Evolutionary conservation across 2,113 vertebrate species (phyloP), one percentile per base, ranked within the genome.

Genomic region (Microcebus ravelobensis): DNA sequence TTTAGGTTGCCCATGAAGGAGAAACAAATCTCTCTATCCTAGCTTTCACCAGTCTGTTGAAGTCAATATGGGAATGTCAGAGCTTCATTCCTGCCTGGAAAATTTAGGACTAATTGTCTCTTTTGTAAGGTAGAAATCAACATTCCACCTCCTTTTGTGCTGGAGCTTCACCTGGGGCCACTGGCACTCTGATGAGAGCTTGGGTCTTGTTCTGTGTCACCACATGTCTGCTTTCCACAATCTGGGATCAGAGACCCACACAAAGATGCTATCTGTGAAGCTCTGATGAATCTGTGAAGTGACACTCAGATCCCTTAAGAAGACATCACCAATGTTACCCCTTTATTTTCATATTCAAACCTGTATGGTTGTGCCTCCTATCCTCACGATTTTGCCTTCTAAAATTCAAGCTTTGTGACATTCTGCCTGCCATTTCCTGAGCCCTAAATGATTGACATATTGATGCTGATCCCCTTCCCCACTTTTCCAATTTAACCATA

Each of bases 81-180:
- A 95, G 95, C 95, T 97, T 98, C 96, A 97, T 97, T 73, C 95
- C 55, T 96, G 96, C 95, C 87, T 96, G 96, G 96, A 97, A 98
- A 96, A 97, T 91, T 92, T 96, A 97, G 94, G 97, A 80, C 98
- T 96, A 98, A 98, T 97, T 98, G 96, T 98, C 97, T 97, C 96
- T 98, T 98, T 97, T 96, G 83, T 89, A 80, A 98, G 93, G 96
- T 96, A 98, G 98, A 97, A 98, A 98, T 98, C 97, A 98, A 95
- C 98, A 96, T 98, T 96, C 97, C 93, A 36, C 89, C 96, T 97
- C 97, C 96, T 96, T 96, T 95, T 96, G 97, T 98, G 96, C 96
- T 95, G 96, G 90, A 95, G 90, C 95, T 98, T 98, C 96, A 96
- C 96, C 97, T 96, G 97, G 95, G 97, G 94, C 96, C 97, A 97